These are phyloP conservation scores for Gyps fulvus DNA, from an alignment of 2,113 vertebrate species.

Conservation along the genomic window DNA sequence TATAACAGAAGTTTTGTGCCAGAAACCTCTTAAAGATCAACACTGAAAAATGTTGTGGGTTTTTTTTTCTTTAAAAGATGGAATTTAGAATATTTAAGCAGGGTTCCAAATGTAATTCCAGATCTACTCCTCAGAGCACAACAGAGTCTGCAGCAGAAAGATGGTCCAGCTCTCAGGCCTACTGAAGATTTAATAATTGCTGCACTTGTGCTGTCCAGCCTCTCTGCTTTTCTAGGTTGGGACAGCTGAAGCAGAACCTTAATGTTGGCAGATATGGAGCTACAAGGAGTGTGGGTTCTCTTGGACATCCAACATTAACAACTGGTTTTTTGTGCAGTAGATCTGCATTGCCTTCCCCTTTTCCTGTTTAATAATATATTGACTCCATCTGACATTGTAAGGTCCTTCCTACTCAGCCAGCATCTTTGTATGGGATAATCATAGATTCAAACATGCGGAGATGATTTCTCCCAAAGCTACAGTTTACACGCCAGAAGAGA, in stretches of 20 bases:
- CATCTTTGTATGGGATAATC: neutral
- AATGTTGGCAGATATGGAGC: neutral
- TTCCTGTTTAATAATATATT: neutral
- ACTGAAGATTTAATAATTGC: neutral
- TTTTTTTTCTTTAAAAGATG: neutral
- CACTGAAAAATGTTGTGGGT: neutral
- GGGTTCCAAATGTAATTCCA: neutral
- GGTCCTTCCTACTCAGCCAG: neutral
- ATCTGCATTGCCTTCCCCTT: neutral
- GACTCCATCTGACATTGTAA: neutral
- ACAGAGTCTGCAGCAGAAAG: neutral
- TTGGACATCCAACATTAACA: neutral
- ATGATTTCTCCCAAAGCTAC: neutral
- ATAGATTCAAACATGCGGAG: neutral
- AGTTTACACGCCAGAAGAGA: neutral
- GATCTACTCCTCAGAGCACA: neutral
- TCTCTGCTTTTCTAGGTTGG: neutral
- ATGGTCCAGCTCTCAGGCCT: neutral
- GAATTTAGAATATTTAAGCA: neutral
- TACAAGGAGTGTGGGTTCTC: neutral
- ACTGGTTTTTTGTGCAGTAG: accelerated
- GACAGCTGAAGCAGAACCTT: neutral
- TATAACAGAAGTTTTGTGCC: neutral
- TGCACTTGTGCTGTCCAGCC: neutral
- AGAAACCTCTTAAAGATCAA: neutral